Base-by-base conservation (phyloP, 1,140 invertebrate species). In the Philaenus spumarius region DNA sequence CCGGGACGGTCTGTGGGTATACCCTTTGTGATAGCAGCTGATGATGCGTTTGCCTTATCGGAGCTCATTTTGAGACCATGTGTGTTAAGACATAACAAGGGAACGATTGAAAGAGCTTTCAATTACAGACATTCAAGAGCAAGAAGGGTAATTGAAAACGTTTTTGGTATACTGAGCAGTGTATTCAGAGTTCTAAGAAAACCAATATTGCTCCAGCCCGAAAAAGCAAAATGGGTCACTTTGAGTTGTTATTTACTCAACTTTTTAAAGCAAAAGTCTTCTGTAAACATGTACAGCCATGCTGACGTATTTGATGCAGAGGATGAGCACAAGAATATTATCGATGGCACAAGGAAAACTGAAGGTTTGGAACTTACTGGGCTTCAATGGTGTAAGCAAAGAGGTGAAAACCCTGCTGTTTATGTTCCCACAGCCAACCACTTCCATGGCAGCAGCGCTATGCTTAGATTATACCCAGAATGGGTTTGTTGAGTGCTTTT, bases 51-150 rank as follows among this genome's bases (percentile, higher is more conserved):
- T 66, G 60, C 65, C 24, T 53, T 73, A 24, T 17, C 45, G 14
- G 58, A 46, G 40, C 58, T 67, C 47, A 42, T 73, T 9, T 69
- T 74, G 67, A 78, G 77, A 60, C 68, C 68, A 58, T 80, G 78
- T 67, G 63, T 70, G 40, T 71, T 69, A 50, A 67, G 72, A 19
- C 69, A 78, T 60, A 63, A 75, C 23, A 75, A 76, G 34, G 64
- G 68, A 22, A 61, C 64, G 37, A 60, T n/a, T n/a, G n/a, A n/a
- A n/a, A n/a, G n/a, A n/a, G n/a, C n/a, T n/a, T n/a, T n/a, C n/a
- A n/a, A n/a, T n/a, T n/a, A n/a, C n/a, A n/a, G n/a, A n/a, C n/a
- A n/a, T n/a, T n/a, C n/a, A n/a, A n/a, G n/a, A n/a, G n/a, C n/a
- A n/a, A n/a, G n/a, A n/a, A n/a, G n/a, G n/a, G n/a, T n/a, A n/a